Evolutionary conservation across 2,113 vertebrate genomes (phyloP), one percentile per base, ranked within the genome.

Genomic region (Takifugu bimaculatus): DNA sequence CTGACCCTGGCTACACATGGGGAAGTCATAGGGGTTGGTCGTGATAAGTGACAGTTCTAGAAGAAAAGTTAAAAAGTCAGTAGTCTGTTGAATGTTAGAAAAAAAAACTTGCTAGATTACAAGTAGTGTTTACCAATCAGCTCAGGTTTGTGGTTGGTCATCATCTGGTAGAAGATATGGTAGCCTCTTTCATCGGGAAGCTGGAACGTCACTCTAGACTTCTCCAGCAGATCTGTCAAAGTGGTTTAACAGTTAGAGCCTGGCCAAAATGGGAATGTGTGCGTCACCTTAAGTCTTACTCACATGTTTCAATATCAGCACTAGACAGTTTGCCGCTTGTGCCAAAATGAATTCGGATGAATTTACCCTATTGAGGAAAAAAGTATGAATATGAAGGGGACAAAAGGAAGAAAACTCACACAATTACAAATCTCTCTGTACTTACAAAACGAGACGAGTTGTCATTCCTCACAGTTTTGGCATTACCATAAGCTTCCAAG

Each of bases 161-260:
- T 82, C 79, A 86, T 86, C 77, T 86, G 84, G 70, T 71, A 86
- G 79, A 86, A 86, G 75, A 86, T 84, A 57, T 86, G 84, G 73
- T 86, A 86, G 68, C 84, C 77, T 84, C 84, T 84, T 57, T 86
- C 84, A 77, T 81, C 75, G 4, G 74, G 35, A 63, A 86, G 84
- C 78, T 86, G 84, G 73, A 74, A 84, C 60, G 82, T 65, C 58
- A 86, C 80, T 86, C 84, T 81, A 13, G 84, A 86, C 71, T 86
- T 86, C 69, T 86, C 84, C 71, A 84, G 82, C 78, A 86, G 82
- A 81, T 86, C 84, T 86, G 26, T 10, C 72, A 63, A 63, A 26
- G 13, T 70, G 50, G 20, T 27, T 65, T 2, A 43, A 43, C 2
- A 43, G 39, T 78, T n/a, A 74, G 13, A 68, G 27, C 13, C 5